phyloP scores from a whole-genome alignment of 2,113 vertebrate genomes.

The Corvus cornix region DNA sequence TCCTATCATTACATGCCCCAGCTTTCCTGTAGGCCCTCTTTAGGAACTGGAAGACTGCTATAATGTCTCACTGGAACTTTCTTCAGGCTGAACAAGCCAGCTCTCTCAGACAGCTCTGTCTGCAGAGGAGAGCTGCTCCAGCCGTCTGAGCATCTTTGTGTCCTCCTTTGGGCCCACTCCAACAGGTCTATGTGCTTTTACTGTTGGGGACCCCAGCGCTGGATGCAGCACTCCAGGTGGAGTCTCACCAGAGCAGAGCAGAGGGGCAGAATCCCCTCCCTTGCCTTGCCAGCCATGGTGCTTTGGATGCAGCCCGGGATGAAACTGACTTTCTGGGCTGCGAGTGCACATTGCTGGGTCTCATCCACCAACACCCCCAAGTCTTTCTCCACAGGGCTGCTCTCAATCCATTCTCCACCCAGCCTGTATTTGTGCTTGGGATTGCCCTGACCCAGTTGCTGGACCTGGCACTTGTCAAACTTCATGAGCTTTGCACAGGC shows the following conservation, averaged over 20 bases:
- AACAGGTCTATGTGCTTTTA: not conserved
- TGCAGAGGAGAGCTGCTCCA: not conserved
- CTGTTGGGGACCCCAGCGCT: not conserved
- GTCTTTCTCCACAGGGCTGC: not conserved
- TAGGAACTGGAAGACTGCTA: not conserved
- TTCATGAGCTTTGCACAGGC: not conserved
- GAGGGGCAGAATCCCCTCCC: not conserved
- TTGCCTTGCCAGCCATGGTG: fast-evolving
- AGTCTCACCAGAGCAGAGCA: not conserved
- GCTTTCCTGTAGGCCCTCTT: not conserved
- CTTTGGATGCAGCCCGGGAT: not conserved
- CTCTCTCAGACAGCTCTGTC: not conserved
- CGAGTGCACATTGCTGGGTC: not conserved
- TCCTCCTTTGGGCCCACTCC: not conserved
- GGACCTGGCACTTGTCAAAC: not conserved
- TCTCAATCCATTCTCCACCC: not conserved
- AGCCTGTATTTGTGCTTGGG: not conserved
- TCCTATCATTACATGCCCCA: not conserved
- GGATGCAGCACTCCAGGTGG: not conserved
- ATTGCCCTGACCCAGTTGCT: not conserved
- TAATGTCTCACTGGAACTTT: not conserved
- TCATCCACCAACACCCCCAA: not conserved
- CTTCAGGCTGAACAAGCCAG: not conserved
- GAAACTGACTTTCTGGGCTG: not conserved
- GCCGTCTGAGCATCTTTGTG: not conserved